Base-by-base conservation (phyloP, 2,888 invertebrate genomes). In the Lepidochrysops patricia region DNA sequence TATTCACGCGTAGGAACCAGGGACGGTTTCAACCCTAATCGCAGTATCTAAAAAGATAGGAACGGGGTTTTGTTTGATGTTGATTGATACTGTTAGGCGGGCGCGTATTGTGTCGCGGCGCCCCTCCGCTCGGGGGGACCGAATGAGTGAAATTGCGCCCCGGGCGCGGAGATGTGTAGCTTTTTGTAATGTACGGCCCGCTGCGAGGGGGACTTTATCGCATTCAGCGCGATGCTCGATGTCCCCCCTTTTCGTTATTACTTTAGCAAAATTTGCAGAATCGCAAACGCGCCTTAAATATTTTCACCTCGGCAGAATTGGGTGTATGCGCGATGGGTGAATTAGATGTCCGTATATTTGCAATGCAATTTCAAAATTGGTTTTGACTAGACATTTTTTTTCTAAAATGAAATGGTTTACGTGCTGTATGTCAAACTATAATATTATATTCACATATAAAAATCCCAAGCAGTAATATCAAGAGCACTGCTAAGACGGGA, bases 71-170 rank as follows among this genome's bases (percentile, higher is more conserved):
- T 81, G 86, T 88, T 87, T 88, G 87, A 89, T 88, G 86, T 89
- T 89, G 89, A 89, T 89, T 89, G 89, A 89, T 89, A 87, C 87
- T 84, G 88, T 87, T 84, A 87, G 86, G 77, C 79, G 76, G 76
- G 80, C 77, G 76, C 72, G 79, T 79, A 86, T 87, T 87, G 88
- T 86, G 82, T 84, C 76, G 81, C 74, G 67, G 68, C 63, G 70
- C 69, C 65, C 61, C 62, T 57, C 64, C 71, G 73, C 75, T 76
- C 79, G 77, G 79, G 86, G 87, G 83, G 74, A 73, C 79, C 82
- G 80, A 85, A 84, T 83, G 86, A 87, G 84, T 81, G 80, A 82
- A 87, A 88, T 89, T 88, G 88, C 87, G 84, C 79, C 79, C 73
- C 80, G 77, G 79, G 76, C 79, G 76, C 78, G 77, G 76, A 74